phyloP scores from a whole-genome alignment of 2,888 invertebrate genomes.

The Pachycephus smyrnensis region DNA sequence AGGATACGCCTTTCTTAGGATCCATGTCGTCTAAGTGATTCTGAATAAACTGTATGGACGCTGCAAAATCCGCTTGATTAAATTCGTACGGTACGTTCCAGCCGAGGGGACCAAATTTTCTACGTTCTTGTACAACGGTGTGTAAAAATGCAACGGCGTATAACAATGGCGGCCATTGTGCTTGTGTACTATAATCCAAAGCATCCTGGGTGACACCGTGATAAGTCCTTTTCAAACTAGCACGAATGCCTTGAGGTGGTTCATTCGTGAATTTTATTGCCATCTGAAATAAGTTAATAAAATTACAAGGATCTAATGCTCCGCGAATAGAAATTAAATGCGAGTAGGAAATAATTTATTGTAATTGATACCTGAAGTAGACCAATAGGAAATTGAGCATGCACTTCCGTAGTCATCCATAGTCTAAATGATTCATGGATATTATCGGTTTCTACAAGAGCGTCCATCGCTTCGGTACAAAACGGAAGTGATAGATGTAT shows the following conservation, averaged over 20 bases:
- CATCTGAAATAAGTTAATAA: conserved; percentile 74
- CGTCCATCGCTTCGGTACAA: conserved; percentile 92
- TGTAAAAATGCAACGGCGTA: conserved; percentile 96
- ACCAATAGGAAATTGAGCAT: conserved; percentile 92
- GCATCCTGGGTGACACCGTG: conserved; percentile 91
- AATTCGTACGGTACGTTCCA: conserved; percentile 99
- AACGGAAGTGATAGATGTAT: conserved; percentile 96
- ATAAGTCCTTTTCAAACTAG: conserved; percentile 94
- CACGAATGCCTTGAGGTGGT: conserved; percentile 94
- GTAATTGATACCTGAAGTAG: conserved; percentile 68
- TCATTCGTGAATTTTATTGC: conserved; percentile 98
- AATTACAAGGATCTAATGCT: not conserved
- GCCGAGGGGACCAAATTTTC: conserved; percentile 96
- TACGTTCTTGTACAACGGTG: conserved; percentile 93
- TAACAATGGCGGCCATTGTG: conserved; percentile 93
- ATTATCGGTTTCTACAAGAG: conserved; percentile 85
- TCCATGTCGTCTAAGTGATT: conserved; percentile 98
- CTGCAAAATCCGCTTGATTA: conserved; percentile 95
- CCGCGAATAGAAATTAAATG: not conserved
- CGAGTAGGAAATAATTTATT: not conserved
- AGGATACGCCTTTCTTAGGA: conserved; percentile 95
- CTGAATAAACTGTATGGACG: conserved; percentile 95
- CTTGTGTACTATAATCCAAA: conserved; percentile 89
- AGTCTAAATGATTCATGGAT: conserved; percentile 87
- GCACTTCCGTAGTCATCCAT: conserved; percentile 96